Evolutionary conservation across 2,797 vertebrate genomes (phyloP), one percentile per base, ranked within the genome.

Genomic region (Aphelocoma californica): DNA sequence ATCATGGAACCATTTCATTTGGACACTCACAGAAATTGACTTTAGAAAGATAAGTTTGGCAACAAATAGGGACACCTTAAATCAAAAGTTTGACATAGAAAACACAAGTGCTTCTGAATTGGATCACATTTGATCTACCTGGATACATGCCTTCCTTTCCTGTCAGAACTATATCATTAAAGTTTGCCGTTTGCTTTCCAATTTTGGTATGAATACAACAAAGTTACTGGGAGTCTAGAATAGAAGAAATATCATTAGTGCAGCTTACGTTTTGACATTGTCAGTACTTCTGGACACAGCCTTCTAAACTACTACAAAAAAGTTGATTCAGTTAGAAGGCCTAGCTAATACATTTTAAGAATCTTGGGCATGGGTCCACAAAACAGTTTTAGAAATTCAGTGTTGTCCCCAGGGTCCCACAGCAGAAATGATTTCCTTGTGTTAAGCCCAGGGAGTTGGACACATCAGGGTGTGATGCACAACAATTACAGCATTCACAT

Each of bases 371-470:
- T 12, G 25, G 45, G 57, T 58, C 48, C 45, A 9, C 40, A 23
- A 50, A 47, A 65, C 3, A 9, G 15, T 45, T 66, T 73, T 42
- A 54, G 48, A 42, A 48, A 38, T 10, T 82, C 38, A 0, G 14
- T 5, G 24, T 20, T 44, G 28, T 72, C 29, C 47, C 36, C 4
- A 3, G n/a, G 18, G 32, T 78, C 7, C 34, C 23, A 48, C n/a
- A 58, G 10, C 65, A 65, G 45, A 66, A 21, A 19, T 0, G 0
- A 14, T 72, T 61, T 51, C 0, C 1, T 31, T 40, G 26, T 19
- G 18, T 20, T 50, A 48, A 44, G 28, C 28, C 12, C 0, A 8
- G 28, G 42, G 36, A 21, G 21, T 2, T 47, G n/a, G 15, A 17
- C 42, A 25, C 54, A 18, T 10, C 40, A 64, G 38, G 12, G 8